Evolutionary conservation across 1,140 invertebrate genomes (phyloP).

Genomic region (Bombus vancouverensis): DNA sequence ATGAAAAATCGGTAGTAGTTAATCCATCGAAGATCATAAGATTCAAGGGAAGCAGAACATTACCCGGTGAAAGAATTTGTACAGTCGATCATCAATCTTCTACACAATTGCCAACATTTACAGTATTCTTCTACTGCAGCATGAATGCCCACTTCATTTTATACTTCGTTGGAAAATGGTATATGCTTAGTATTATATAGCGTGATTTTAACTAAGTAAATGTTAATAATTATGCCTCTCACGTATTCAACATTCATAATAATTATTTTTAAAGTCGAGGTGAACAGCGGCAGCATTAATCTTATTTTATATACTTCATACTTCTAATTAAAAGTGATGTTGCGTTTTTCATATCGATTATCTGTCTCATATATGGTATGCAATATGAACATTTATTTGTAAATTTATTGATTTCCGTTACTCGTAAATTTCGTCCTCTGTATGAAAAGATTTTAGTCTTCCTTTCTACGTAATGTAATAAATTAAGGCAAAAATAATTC

Average conservation of each 20-base stretch:
- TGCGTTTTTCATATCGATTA: background rate
- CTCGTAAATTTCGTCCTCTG: background rate
- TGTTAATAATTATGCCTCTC: background rate
- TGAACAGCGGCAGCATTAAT: background rate
- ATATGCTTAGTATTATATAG: background rate
- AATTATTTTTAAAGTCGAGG: background rate
- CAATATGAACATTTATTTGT: background rate
- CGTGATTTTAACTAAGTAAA: background rate
- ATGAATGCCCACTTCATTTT: background rate
- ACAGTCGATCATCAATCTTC: constrained; percentile 15
- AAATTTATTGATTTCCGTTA: background rate
- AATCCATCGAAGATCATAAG: constrained; percentile 7
- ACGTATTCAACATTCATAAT: background rate
- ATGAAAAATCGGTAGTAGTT: constrained; percentile 11
- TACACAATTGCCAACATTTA: background rate
- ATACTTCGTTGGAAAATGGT: background rate
- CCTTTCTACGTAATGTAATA: background rate
- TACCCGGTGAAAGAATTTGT: constrained; percentile 5
- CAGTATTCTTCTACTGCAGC: background rate
- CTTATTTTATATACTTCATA: background rate
- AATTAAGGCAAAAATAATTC: background rate
- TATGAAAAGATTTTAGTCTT: background rate
- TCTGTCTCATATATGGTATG: background rate
- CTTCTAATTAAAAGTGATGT: background rate
- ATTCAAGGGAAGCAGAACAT: constrained; percentile 4